A percentile compares a stretch with the other conserved stretches of the same genome.
phyloP scores from a whole-genome alignment of 2,113 vertebrate genomes.

The Heptranchias perlo region DNA sequence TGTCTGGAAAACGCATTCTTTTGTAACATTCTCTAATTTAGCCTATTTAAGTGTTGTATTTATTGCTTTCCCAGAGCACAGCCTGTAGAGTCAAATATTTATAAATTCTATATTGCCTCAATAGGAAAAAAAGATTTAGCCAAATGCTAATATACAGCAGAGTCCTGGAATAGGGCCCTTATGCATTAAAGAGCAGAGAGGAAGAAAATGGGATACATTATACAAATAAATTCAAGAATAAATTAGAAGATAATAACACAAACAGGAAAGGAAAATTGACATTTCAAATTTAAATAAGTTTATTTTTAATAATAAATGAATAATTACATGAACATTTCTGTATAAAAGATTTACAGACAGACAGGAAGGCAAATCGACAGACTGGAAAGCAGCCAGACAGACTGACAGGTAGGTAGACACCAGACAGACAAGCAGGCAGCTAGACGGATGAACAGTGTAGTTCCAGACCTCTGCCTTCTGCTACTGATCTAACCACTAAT shows the following conservation, averaged over 20 bases:
- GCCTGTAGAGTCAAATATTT: slow-evolving; percentile 15
- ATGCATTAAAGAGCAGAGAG: background rate
- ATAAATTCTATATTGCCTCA: slow-evolving; percentile 9
- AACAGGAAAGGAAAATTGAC: background rate
- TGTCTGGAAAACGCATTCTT: background rate
- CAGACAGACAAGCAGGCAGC: background rate
- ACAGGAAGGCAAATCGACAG: background rate
- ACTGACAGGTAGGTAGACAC: background rate
- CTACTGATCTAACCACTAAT: background rate
- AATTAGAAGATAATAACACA: background rate
- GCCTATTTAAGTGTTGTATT: slow-evolving; percentile 12
- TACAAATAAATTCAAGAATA: slow-evolving; percentile 28
- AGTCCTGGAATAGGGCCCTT: background rate
- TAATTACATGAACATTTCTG: background rate
- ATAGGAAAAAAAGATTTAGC: slow-evolving; percentile 9
- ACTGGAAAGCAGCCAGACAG: slow-evolving; percentile 6
- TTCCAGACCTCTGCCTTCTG: background rate
- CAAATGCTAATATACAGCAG: background rate
- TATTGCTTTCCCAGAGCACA: slow-evolving; percentile 16
- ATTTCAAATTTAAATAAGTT: slow-evolving; percentile 22
- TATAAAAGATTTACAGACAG: background rate
- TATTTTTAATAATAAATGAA: background rate
- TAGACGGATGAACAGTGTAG: background rate
- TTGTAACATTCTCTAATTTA: background rate
- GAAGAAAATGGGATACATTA: slow-evolving; percentile 10